Evolutionary conservation across 1,140 invertebrate genomes (phyloP), one percentile per base, ranked within the genome.

Genomic region (Drosophila nasuta): DNA sequence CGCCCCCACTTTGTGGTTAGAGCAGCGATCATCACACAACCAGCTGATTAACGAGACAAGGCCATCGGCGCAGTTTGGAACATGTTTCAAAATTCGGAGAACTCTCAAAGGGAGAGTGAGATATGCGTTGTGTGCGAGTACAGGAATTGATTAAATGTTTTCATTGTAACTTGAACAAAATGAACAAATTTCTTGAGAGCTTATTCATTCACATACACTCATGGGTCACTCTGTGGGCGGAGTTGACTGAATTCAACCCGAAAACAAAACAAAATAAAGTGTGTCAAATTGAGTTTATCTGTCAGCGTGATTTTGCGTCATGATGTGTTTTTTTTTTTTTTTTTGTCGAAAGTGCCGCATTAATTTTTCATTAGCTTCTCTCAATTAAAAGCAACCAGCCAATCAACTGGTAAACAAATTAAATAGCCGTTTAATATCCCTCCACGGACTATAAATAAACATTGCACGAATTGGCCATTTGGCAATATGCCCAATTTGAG

Each of bases 1-100:
- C 70, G 56, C 70, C 70, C 65, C 70, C 78, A 70, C 28, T 28
- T n/a, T 5, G 13, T 28, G 17, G 41, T 41, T 20, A 51, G 15
- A 52, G 49, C 52, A 48, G 25, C 33, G 15, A 25, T 25, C 20
- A 25, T 1, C 35, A 10, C 8, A 68, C 43, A 57, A 25, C 2
- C 54, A 54, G 49, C 54, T 77, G 70, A 80, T 80, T 78, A 78
- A 80, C 65, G 78, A 66, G 70, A 60, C 75, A 80, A 75, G 75
- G 77, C 58, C 77, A 66, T 49, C 62, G 52, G n/a, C 43, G 70
- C 66, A 74, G 63, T 79, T 79, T 57, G 66, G 49, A 45, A 57
- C 58, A 74, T 66, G 70, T 80, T 77, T 80, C 70, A 65, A 77
- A 78, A 70, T 73, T 80, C 65, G 52, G 57, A 64, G 68, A 77